A percentile compares a stretch with the other conserved stretches of the same genome.
These are phyloP conservation scores for Zaprionus lineosus DNA, from an alignment of 2,888 invertebrate species.

Conservation along the genomic window DNA sequence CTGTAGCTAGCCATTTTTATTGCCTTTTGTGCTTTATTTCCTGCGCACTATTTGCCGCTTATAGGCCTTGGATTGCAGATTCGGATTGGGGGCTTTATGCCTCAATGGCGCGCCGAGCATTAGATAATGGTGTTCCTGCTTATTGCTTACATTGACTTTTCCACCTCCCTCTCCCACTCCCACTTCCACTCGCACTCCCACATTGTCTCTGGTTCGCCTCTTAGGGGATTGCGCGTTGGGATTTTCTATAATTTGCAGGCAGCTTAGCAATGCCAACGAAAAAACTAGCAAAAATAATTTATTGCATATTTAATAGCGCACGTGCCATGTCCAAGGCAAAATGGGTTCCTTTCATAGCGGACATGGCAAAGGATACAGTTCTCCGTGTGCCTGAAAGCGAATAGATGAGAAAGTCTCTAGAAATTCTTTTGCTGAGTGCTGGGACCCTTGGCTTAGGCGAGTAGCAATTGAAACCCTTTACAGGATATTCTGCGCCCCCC, in stretches of 20 bases:
- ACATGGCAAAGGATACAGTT: conserved; percentile 17
- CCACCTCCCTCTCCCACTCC: conserved; percentile 12
- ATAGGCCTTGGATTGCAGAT: conserved; percentile 56
- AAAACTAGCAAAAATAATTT: conserved; percentile 74
- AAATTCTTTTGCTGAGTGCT: too few species aligned
- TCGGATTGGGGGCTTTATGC: conserved; percentile 60
- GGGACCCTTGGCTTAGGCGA: too few species aligned
- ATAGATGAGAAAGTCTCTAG: too few species aligned
- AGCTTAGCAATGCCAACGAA: conserved; percentile 71
- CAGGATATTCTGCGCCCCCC: too few species aligned
- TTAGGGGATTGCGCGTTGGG: conserved; percentile 53
- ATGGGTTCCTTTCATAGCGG: conserved; percentile 7
- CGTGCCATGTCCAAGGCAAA: conserved; percentile 56
- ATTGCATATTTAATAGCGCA: conserved; percentile 79
- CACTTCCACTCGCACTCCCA: neutral
- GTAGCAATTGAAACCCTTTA: too few species aligned
- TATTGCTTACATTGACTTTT: conserved; percentile 76
- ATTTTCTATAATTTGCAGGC: conserved; percentile 82
- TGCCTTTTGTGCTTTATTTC: conserved; percentile 78
- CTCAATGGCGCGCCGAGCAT: conserved; percentile 77
- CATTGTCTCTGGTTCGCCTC: conserved; percentile 6
- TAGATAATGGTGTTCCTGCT: conserved; percentile 78
- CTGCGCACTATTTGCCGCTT: conserved; percentile 72
- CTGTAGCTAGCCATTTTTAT: conserved; percentile 66
- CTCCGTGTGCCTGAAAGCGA: too few species aligned